Conservation (phyloP, 2,797 vertebrate genomes). For the Tenualosa ilisha region DNA sequence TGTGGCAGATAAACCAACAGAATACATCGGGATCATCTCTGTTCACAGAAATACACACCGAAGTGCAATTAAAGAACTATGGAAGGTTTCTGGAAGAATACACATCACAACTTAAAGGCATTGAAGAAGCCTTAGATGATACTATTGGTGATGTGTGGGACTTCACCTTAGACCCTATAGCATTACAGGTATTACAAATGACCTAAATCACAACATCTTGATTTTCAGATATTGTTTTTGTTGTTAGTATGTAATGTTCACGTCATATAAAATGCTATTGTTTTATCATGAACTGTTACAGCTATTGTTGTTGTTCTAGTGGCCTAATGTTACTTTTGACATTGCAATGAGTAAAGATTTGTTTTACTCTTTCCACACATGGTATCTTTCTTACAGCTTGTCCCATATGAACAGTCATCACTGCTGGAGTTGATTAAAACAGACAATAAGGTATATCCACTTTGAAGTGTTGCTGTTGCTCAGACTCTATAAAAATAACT, state of each 20-base stretch:
- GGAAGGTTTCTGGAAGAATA: conserved; percentile 94
- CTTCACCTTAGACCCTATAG: conserved; percentile 94
- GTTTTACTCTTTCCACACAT: neutral
- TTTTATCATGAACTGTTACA: neutral
- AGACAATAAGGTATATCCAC: conserved; percentile 89
- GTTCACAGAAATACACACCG: conserved; percentile 91
- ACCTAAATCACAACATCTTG: neutral
- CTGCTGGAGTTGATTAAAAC: conserved; percentile 96
- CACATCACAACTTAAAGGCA: conserved; percentile 89
- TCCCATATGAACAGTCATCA: conserved; percentile 94
- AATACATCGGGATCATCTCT: neutral
- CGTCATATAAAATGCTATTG: neutral
- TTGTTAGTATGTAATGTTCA: neutral
- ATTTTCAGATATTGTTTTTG: neutral
- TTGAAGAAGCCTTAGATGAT: conserved; percentile 94
- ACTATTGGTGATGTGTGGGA: conserved; percentile 98
- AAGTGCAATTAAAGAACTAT: conserved; percentile 97
- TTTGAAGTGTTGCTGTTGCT: neutral
- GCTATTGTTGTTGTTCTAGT: too few relatives aligned
- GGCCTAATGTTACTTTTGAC: too few relatives aligned
- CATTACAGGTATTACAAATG: conserved; percentile 80
- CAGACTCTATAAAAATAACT: neutral
- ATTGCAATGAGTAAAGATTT: neutral
- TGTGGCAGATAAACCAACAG: neutral
- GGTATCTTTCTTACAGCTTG: conserved; percentile 74